Base-by-base conservation (phyloP, 2,888 invertebrate genomes). In the Drosophila nr. perissopoda region DNA sequence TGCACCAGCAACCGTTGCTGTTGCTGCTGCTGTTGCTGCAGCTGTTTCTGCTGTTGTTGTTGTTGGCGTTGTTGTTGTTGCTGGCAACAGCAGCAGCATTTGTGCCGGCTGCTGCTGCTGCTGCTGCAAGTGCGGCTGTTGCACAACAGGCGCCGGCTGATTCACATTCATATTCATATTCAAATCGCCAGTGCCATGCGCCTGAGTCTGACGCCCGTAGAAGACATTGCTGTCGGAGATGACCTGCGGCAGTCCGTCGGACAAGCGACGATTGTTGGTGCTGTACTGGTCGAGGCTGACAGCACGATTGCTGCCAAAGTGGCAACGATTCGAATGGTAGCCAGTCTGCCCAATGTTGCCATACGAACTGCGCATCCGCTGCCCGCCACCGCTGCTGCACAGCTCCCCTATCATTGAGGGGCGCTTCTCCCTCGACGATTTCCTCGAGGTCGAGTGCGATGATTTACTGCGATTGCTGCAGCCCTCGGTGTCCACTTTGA, bases 401-500 rank as follows among this genome's bases (percentile, higher is more conserved):
- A 93, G 91, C 73, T 93, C 93, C 10, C 93, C 93, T 21, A 93
- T 92, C 93, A 93, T 93, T 36, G 93, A 93, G 68, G 93, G 93
- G 0, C 93, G 92, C 81, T 95, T 95, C 86, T 96, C 96, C 25
- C 95, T 93, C 73, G 95, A 95, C 11, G 95, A 95, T 90, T 96
- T 96, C 25, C 96, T 92, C 29, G 95, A 95, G n/a, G 95, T 95
- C 0, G 95, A 95, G 90, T 95, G 93, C 36, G 92, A 92, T n/a
- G 92, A 95, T 87, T 95, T 95, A 83, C 95, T 95, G 5, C 95
- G 92, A 29, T 93, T 92, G 80, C 94, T 92, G 75, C 94, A 94
- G 64, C 95, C 94, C 89, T 96, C 96, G 1, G 96, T 96, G 40
- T 96, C 96, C 78, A 96, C 96, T 91, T 96, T 96, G 91, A 96